These are phyloP conservation scores for Stigmatopora nigra DNA, from an alignment of 2,113 vertebrate genomes.

Conservation along the genomic window DNA sequence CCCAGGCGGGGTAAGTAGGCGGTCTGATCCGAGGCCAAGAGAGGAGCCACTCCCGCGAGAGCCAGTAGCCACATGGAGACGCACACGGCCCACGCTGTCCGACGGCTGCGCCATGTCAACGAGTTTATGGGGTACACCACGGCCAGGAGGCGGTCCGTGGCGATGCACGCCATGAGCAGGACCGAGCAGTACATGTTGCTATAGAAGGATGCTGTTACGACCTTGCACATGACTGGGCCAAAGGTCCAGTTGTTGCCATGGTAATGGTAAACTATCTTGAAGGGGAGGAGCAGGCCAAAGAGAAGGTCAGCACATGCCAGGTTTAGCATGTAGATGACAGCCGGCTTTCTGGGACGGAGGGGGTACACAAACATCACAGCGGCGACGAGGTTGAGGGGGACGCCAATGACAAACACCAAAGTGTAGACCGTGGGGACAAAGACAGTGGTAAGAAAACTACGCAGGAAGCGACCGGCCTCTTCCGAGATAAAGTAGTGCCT, in stretches of 20 bases:
- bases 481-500: constrained; percentile 57
- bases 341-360: constrained; percentile 80
- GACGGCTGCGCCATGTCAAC: constrained; percentile 80
- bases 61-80: constrained; percentile 80
- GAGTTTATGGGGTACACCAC: constrained; percentile 89
- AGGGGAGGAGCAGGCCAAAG: constrained; percentile 81
- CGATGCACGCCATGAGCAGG: constrained; percentile 84
- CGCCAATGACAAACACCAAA: constrained; percentile 74
- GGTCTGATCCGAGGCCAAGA: constrained; percentile 79
- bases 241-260: constrained; percentile 84
- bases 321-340: constrained; percentile 89
- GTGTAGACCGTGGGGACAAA: constrained; percentile 83
- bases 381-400: constrained; percentile 81
- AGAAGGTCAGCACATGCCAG: constrained; percentile 82
- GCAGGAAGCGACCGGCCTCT: constrained; percentile 71
- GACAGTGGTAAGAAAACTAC: constrained; percentile 68
- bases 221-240: constrained; percentile 76
- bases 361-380: constrained; percentile 75
- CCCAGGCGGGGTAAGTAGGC: constrained; percentile 67
- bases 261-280: constrained; percentile 86
- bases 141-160: constrained; percentile 84
- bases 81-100: constrained; percentile 70
- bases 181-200: constrained; percentile 95
- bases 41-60: constrained; percentile 73
- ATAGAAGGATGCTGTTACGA: constrained; percentile 84